Conservation (phyloP, 2,113 vertebrate genomes). For the Tretioscincus oriximinensis region DNA sequence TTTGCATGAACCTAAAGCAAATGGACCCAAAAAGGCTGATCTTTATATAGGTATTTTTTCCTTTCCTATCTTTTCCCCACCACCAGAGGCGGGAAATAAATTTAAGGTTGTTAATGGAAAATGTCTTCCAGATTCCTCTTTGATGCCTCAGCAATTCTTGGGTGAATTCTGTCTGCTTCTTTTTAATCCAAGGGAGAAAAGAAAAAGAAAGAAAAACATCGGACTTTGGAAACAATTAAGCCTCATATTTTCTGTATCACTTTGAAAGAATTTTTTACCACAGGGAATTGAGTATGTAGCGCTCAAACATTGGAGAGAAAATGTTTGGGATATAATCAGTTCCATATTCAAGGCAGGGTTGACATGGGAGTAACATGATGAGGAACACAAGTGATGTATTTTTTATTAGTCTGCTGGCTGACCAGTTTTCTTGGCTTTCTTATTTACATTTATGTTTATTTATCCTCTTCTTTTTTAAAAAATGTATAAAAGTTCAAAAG, state of each 20-base stretch:
- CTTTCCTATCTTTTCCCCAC: slow-evolving; percentile 51
- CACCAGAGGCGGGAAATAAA: slow-evolving; percentile 54
- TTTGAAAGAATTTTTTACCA: background rate
- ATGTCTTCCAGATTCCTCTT: slow-evolving; percentile 59
- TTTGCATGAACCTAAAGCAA: slow-evolving; percentile 52
- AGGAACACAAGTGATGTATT: no score
- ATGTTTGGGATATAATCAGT: background rate
- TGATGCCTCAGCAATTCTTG: slow-evolving; percentile 46
- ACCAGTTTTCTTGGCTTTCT: background rate
- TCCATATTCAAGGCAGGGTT: slow-evolving; percentile 18
- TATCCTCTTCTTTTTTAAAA: no score
- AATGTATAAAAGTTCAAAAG: no score
- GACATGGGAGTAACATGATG: no score
- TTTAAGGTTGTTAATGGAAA: slow-evolving; percentile 58
- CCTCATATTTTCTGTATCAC: slow-evolving; percentile 32
- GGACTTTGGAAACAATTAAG: slow-evolving; percentile 34
- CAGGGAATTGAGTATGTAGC: background rate
- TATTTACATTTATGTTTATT: background rate
- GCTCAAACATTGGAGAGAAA: slow-evolving; percentile 20
- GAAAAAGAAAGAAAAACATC: slow-evolving; percentile 5
- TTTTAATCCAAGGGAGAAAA: slow-evolving; percentile 50
- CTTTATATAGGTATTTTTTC: slow-evolving; percentile 33
- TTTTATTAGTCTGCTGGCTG: no score
- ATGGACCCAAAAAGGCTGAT: slow-evolving; percentile 44
- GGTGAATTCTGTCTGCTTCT: background rate